Conservation (phyloP, 2,888 invertebrate species). For the Apotomis betuletana region DNA sequence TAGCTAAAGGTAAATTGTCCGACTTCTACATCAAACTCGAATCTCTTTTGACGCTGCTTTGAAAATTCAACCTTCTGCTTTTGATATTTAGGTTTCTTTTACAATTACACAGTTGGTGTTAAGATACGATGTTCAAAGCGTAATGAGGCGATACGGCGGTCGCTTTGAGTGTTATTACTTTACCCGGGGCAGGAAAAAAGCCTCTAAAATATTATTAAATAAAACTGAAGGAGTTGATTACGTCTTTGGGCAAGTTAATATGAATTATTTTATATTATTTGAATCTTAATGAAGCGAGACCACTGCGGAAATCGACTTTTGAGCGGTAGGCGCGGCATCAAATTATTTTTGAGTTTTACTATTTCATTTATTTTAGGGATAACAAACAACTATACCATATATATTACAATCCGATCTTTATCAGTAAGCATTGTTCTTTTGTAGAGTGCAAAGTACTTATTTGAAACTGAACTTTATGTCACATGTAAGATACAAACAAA, state of each 20-base stretch:
- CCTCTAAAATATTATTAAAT: constrained; percentile 44
- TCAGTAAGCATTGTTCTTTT: too few species aligned
- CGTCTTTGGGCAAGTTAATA: constrained; percentile 14
- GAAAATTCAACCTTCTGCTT: not conserved
- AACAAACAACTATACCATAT: too few species aligned
- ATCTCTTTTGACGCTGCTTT: not conserved
- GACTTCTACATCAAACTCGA: not conserved
- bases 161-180: constrained; percentile 55
- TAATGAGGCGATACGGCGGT: constrained; percentile 45
- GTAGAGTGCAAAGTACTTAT: too few species aligned
- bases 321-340: not conserved
- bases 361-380: too few species aligned
- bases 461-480: too few species aligned
- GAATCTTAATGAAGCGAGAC: constrained; percentile 5
- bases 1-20: constrained; percentile 41
- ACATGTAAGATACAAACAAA: too few species aligned
- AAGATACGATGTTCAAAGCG: not conserved
- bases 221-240: constrained; percentile 19
- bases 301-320: not conserved
- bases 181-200: constrained; percentile 47
- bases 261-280: constrained; percentile 6
- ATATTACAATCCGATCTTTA: too few species aligned
- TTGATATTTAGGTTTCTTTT: not conserved
- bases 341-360: not conserved
- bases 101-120: not conserved